Conservation (phyloP, 2,113 vertebrate species). For the Mormoops blainvillei region DNA sequence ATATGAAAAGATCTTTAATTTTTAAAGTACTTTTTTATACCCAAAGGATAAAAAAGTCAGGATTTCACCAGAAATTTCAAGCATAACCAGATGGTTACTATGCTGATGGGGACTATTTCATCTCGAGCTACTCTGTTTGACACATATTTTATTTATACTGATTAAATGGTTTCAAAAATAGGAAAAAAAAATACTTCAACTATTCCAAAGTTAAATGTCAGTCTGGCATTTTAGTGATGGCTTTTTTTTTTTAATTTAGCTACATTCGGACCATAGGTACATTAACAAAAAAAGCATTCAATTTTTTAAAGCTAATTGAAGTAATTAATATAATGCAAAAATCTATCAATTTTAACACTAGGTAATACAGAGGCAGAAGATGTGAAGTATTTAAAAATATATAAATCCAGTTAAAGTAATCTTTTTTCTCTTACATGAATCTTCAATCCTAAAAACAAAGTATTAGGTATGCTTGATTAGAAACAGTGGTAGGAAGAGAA, state of each 20-base stretch:
- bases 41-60: background rate
- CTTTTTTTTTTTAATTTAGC: background rate
- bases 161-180: background rate
- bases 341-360: conserved; percentile 5
- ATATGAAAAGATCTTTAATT: background rate
- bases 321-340: background rate
- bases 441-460: conserved; percentile 3
- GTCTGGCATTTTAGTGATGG: background rate
- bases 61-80: conserved; percentile 14
- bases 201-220: background rate
- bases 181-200: background rate
- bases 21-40: background rate
- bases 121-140: background rate
- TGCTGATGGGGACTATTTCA: background rate
- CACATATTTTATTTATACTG: background rate
- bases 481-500: background rate
- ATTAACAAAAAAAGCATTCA: background rate
- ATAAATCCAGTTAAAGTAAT: background rate
- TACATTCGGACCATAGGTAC: background rate
- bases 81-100: background rate
- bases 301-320: background rate
- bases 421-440: background rate
- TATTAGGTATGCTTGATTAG: background rate
- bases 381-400: background rate
- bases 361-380: background rate